Base-by-base conservation (phyloP, 1,140 invertebrate genomes). In the Bombus polaris region DNA sequence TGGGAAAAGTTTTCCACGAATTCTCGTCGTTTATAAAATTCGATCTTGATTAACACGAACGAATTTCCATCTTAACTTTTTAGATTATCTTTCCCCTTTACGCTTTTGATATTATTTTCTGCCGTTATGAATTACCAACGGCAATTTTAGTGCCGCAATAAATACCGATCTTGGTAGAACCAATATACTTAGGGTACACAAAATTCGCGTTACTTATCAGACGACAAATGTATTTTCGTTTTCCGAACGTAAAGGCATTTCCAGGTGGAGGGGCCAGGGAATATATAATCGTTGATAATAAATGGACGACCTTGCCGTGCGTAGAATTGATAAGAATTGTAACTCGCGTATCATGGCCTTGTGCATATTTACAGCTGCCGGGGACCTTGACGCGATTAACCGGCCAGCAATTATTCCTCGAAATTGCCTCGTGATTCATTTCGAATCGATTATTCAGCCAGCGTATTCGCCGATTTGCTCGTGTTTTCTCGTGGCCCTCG, bases 261-360 rank as follows among this genome's bases (percentile, higher is more conserved):
- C 9, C 75, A 62, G 37, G 75, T 47, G 59, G 62, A 35, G 59
- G 35, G 25, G 37, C 25, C 8, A 32, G 53, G 32, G 68, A 79
- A n/a, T 44, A 28, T 44, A 71, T 71, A 83, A 74, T 53, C 15
- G 77, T 79, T 74, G 76, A 90, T 91, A 82, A 90, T 83, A 86
- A 86, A 83, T 39, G n/a, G 25, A 78, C 87, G 88, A 89, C 88
- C 88, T 89, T 89, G 88, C 47, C 78, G 42, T 47, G 85, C 72
- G 66, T 80, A 71, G 47, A 87, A 89, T 77, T 89, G 88, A 89
- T 89, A 89, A 89, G 88, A 87, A 66, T 87, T 87, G 80, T 89
- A 89, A 89, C 89, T 83, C 77, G 83, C 78, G 82, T 89, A 81
- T 89, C 76, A 74, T 73, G 79, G 81, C 83, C 87, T 87, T 87